Base-by-base conservation (phyloP, 2,797 vertebrate species). In the Tympanoctomys barrerae region DNA sequence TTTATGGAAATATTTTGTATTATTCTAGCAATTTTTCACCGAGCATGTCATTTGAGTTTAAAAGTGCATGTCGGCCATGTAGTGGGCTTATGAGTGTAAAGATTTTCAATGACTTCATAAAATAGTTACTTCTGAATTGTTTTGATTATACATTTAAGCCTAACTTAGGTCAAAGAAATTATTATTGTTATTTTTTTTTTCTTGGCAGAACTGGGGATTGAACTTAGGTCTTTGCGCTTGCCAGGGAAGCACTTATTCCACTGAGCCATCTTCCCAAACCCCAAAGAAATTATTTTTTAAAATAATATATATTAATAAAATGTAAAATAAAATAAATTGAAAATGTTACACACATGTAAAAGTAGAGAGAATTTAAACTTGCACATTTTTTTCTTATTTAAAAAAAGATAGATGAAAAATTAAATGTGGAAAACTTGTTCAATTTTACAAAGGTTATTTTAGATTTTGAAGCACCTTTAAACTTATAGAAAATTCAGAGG, bases 281-380 rank as follows among this genome's bases (percentile, higher is more conserved):
- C 80, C 79, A 18, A 31, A 62, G 46, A 54, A 93, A 91, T 42
- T 71, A 36, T 8, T 14, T 54, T 77, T 85, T 7, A 64, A 93
- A 66, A 46, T 64, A 92, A 94, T 52, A 28, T 86, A 12, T 92
- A 36, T 28, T 28, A 66, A 46, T 70, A 64, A 79, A 94, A 39
- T 79, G 57, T 18, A 92, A 92, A 3, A 73, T 24, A 42, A 64
- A 42, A 75, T 82, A 19, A 94, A 33, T 11, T 93, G 19, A 87
- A 93, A 82, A 36, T 78, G 79, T 93, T 22, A 93, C 90, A 52
- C 42, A 89, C 18, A 54, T 57, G 26, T 2, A 81, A 90, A 97
- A 64, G 2, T 89, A 83, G 28, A 54, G 11, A n/a, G 21, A 70
- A 90, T 75, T 90, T 49, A 52, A 95, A 95, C 83, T 89, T 14